Evolutionary conservation across 1,140 invertebrate species (phyloP).

Genomic region (Ridgeia piscesae): DNA sequence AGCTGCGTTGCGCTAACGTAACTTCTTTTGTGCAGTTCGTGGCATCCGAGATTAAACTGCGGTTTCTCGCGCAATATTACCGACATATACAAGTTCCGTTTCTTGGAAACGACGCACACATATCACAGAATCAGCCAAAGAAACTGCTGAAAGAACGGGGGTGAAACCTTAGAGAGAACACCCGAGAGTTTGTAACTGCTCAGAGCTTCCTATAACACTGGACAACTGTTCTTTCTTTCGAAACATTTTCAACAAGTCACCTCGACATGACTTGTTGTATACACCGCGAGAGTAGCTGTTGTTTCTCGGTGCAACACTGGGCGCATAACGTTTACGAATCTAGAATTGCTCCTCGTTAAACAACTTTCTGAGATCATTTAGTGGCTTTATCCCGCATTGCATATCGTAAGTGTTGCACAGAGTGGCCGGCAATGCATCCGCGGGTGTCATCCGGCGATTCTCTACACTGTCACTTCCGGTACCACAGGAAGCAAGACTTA

Average conservation of each 20-base stretch:
- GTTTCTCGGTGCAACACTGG: no score
- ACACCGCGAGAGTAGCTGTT: no score
- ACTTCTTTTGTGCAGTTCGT: neutral
- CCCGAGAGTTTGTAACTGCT: no score
- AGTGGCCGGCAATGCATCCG: neutral
- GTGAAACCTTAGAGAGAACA: neutral
- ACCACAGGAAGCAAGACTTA: neutral
- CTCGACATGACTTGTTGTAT: neutral
- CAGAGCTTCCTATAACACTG: no score
- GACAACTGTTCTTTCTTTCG: no score
- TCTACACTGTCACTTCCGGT: neutral
- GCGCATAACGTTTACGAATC: neutral
- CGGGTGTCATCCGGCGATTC: neutral
- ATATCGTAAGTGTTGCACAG: neutral
- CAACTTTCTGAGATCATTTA: neutral
- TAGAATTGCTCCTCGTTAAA: neutral
- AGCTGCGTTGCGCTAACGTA: neutral
- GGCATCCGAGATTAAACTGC: neutral
- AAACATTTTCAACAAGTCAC: neutral
- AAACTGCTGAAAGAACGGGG: neutral
- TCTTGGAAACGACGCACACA: neutral
- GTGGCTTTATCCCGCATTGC: neutral
- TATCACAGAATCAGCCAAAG: neutral
- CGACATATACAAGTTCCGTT: neutral
- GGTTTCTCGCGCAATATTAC: neutral